These are phyloP conservation scores for Gallinago solitaria DNA, from an alignment of 2,797 vertebrate genomes.

Conservation along the genomic window DNA sequence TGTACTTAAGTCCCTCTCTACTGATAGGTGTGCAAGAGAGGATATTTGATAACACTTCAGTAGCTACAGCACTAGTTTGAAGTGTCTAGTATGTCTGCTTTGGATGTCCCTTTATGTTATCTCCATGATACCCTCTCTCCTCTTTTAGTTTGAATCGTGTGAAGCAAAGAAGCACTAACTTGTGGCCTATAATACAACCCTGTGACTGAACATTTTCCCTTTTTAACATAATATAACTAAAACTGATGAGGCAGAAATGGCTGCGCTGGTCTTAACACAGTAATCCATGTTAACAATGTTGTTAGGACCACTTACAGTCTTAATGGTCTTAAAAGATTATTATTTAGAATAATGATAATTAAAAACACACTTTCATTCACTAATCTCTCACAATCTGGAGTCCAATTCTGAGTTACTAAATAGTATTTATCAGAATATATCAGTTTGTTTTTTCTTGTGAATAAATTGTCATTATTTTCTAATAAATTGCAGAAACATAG, in stretches of 20 bases:
- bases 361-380: neutral
- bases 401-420: neutral
- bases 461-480: neutral
- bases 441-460: neutral
- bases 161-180: neutral
- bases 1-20: neutral
- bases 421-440: neutral
- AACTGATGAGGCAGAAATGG: neutral
- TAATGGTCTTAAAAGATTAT: neutral
- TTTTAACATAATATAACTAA: neutral
- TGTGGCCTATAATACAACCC: no score
- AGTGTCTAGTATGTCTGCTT: neutral
- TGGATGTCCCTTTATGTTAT: neutral
- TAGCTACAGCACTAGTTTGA: neutral
- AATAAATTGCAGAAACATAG: neutral
- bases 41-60: neutral
- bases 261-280: neutral
- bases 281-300: neutral
- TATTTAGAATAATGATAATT: neutral
- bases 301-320: neutral
- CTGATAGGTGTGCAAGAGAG: neutral
- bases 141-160: neutral
- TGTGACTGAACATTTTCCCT: neutral
- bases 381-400: neutral
- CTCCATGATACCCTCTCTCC: neutral